These are phyloP conservation scores for Holotrichia oblita DNA, from an alignment of 1,140 invertebrate genomes.

Conservation along the genomic window DNA sequence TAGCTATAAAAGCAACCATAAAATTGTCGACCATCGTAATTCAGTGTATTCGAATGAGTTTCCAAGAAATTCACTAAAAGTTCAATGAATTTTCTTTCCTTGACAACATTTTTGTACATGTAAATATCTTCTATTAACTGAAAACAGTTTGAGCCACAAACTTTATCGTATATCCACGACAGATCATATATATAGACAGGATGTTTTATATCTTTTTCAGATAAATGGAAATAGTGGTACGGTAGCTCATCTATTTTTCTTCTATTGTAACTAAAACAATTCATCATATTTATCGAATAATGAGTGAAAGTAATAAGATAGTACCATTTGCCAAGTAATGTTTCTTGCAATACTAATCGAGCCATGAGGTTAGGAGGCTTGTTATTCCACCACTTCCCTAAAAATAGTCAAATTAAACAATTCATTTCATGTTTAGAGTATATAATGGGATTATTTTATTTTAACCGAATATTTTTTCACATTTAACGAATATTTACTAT, in stretches of 20 bases:
- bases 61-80: slow-evolving; percentile 73
- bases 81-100: slow-evolving; percentile 65
- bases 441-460: too few species aligned
- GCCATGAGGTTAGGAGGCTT: slow-evolving; percentile 53
- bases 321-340: slow-evolving; percentile 67
- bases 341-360: slow-evolving; percentile 58
- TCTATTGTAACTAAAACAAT: slow-evolving; percentile 72
- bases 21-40: slow-evolving; percentile 80
- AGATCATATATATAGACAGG: slow-evolving; percentile 69
- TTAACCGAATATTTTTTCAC: too few species aligned
- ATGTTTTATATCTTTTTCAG: slow-evolving; percentile 56
- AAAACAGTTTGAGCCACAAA: slow-evolving; percentile 72
- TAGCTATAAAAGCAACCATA: slow-evolving; percentile 73
- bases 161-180: slow-evolving; percentile 79
- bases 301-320: slow-evolving; percentile 29
- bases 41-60: slow-evolving; percentile 71
- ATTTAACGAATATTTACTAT: too few species aligned
- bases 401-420: too few species aligned
- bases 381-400: slow-evolving; percentile 59
- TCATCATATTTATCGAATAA: too few species aligned
- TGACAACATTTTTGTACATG: slow-evolving; percentile 62
- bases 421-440: too few species aligned
- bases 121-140: slow-evolving; percentile 74
- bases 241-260: slow-evolving; percentile 85
- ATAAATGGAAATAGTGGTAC: slow-evolving; percentile 67